Evolutionary conservation across 2,113 vertebrate genomes (phyloP).

Genomic region (Cygnus buccinator): DNA sequence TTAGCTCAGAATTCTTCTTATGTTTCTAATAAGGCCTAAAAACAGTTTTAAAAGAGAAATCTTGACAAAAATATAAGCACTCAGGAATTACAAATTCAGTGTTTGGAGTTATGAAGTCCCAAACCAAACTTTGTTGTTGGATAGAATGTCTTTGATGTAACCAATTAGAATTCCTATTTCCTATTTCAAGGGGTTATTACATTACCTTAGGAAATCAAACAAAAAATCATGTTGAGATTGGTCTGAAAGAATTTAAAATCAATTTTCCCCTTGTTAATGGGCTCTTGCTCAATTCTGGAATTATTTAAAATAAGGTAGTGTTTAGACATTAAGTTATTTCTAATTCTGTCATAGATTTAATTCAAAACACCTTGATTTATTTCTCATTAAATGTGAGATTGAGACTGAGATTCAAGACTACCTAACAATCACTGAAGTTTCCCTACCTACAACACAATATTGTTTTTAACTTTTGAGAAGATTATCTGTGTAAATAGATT

Average conservation of each 20-base stretch:
- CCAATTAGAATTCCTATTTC: accelerated
- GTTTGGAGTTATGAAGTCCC: neutral
- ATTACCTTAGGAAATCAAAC: neutral
- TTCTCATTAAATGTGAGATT: neutral
- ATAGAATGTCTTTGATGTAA: neutral
- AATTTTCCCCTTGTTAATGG: neutral
- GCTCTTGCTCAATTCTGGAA: neutral
- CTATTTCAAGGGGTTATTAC: neutral
- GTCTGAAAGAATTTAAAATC: neutral
- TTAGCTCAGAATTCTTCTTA: neutral
- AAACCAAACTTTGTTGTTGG: neutral
- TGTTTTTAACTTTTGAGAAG: neutral
- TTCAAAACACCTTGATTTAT: neutral
- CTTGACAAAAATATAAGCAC: neutral
- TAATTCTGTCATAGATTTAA: neutral
- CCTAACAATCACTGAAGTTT: neutral
- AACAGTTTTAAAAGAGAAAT: neutral
- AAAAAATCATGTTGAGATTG: neutral
- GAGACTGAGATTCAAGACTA: neutral
- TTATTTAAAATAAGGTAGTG: neutral
- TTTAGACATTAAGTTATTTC: neutral
- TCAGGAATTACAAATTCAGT: neutral
- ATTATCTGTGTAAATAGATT: neutral
- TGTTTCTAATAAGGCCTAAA: neutral
- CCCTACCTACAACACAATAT: neutral